Base-by-base conservation (phyloP, 2,888 invertebrate genomes). In the Temnothorax rugatulus region DNA sequence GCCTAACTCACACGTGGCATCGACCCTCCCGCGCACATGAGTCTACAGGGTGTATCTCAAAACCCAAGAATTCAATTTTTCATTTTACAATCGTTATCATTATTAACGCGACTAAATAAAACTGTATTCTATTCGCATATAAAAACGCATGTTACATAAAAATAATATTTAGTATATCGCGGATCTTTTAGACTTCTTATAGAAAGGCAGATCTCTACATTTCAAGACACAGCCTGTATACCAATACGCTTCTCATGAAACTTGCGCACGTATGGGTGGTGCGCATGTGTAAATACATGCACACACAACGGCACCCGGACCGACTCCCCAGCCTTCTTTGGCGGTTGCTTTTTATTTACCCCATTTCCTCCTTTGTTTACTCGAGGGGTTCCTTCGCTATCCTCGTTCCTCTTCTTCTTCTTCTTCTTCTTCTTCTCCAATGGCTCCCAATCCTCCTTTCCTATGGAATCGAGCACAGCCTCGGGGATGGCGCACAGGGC, bases 361-460 rank as follows among this genome's bases (percentile, higher is more conserved):
- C 92, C 92, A 92, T 94, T 93, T 92, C 91, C 91, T 89, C 91
- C 90, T 92, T 93, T 94, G 93, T 94, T 94, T 93, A 93, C 93
- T 91, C 91, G 88, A 89, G 90, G 66, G 88, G 89, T 90, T 89
- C 89, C 88, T 79, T 38, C 73, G 75, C 74, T 79, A 66, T 86
- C 82, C 86, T 68, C 84, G 69, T 79, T 59, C 73, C 64, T 85
- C 76, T 25, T 21, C 54, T 61, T 34, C 74, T 25, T 21, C 54
- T 61, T 34, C 74, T 25, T 21, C 54, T 61, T 34, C 74, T 64
- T 64, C 15, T 18, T 18, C 47, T 66, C 77, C 74, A n/a, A 44
- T 64, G 21, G 61, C 83, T 69, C 54, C 57, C 82, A 71, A 50
- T 50, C 73, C 66, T 77, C 63, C 29, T 76, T 38, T n/a, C 54